Conservation (phyloP, 2,797 vertebrate species). For the Platalea minor region DNA sequence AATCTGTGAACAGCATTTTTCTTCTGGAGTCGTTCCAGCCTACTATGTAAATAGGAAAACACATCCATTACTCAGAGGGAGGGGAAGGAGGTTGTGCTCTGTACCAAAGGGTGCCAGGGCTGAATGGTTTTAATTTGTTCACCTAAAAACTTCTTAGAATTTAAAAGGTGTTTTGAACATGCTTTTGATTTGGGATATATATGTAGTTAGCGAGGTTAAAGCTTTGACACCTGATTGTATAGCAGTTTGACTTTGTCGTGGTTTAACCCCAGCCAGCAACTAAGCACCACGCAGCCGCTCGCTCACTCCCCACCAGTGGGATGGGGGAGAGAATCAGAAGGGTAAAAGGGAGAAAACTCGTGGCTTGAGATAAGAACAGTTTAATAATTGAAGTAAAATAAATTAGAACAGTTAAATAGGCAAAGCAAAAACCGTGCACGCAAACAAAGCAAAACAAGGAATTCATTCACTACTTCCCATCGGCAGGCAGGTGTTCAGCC, state of each 20-base stretch:
- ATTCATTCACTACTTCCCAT: too few relatives aligned
- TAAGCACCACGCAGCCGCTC: too few relatives aligned
- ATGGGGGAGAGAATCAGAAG: too few relatives aligned
- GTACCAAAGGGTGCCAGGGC: neutral
- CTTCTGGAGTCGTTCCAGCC: neutral
- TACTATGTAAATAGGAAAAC: neutral
- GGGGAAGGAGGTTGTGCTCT: neutral
- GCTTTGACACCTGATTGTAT: neutral
- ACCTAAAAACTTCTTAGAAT: neutral
- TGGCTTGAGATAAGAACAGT: too few relatives aligned
- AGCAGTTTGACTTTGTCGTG: neutral
- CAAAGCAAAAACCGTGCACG: too few relatives aligned
- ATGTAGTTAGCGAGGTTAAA: neutral
- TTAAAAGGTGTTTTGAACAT: slow-evolving; percentile 33
- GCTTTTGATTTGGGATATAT: neutral
- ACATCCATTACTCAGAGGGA: neutral
- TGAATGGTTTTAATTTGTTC: slow-evolving; percentile 39
- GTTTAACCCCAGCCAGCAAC: too few relatives aligned
- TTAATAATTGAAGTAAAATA: too few relatives aligned
- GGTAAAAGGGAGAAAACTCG: too few relatives aligned
- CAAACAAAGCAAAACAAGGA: too few relatives aligned
- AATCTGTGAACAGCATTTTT: neutral
- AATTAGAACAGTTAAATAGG: too few relatives aligned
- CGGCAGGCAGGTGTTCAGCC: too few relatives aligned
- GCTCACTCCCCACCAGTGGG: too few relatives aligned